Conservation (phyloP, 2,888 invertebrate genomes). For the Volucella inanis region DNA sequence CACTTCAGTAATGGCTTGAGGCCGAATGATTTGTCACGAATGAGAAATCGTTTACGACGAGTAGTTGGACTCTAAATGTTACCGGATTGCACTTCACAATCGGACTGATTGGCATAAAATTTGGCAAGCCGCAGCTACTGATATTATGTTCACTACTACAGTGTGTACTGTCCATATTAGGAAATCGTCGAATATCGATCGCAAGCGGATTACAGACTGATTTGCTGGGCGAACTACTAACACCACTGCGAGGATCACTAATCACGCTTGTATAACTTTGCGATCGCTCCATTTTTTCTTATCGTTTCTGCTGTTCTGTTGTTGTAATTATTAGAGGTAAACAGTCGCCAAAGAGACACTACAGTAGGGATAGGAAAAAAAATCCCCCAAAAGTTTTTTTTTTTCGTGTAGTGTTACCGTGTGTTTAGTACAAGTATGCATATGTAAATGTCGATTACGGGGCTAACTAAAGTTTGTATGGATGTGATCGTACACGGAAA, state of each 20-base stretch:
- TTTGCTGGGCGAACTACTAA: slow-evolving; percentile 45
- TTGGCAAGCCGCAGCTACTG: slow-evolving; percentile 69
- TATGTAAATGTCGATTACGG: slow-evolving; percentile 51
- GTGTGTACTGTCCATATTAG: slow-evolving; percentile 65
- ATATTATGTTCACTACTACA: slow-evolving; percentile 61
- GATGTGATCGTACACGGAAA: neutral
- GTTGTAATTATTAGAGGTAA: slow-evolving; percentile 22
- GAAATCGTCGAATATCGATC: slow-evolving; percentile 60
- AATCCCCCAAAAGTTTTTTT: slow-evolving; percentile 30
- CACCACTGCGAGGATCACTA: slow-evolving; percentile 58
- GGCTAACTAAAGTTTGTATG: slow-evolving; percentile 29
- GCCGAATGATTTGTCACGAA: slow-evolving; percentile 82
- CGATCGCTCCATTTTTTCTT: slow-evolving; percentile 61
- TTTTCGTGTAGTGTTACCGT: slow-evolving; percentile 17
- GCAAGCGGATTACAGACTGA: slow-evolving; percentile 52
- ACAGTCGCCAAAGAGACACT: slow-evolving; percentile 4
- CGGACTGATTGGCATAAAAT: slow-evolving; percentile 72
- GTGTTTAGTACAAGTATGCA: slow-evolving; percentile 5
- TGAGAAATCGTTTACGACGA: slow-evolving; percentile 76
- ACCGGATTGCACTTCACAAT: slow-evolving; percentile 57
- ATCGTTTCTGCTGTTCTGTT: neutral
- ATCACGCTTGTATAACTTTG: slow-evolving; percentile 68
- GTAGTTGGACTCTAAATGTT: slow-evolving; percentile 54
- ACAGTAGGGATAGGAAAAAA: slow-evolving; percentile 12
- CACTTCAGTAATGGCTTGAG: slow-evolving; percentile 89